Conservation (phyloP, 2,113 vertebrate species). For the Gymnobelideus leadbeateri region DNA sequence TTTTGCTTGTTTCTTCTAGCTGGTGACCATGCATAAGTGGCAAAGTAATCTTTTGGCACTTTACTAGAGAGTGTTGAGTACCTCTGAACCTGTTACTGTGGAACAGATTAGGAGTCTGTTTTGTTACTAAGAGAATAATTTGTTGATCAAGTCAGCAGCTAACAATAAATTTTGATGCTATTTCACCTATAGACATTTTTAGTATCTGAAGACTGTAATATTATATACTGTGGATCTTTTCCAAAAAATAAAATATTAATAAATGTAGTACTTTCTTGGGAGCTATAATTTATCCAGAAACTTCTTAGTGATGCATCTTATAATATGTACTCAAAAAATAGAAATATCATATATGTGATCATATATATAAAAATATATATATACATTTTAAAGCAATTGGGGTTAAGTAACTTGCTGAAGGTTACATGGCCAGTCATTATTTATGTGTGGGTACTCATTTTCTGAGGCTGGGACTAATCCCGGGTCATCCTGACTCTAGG, state of each 20-base stretch:
- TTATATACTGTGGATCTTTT: conserved; percentile 37
- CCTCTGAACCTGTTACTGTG: conserved; percentile 13
- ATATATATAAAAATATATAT: too few species aligned
- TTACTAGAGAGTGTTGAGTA: background rate
- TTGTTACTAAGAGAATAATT: conserved; percentile 33
- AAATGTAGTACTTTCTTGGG: conserved; percentile 37
- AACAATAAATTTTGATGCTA: conserved; percentile 45
- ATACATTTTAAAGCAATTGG: too few species aligned
- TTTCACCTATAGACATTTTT: conserved; percentile 13
- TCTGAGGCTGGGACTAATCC: too few species aligned
- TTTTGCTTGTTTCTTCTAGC: conserved; percentile 35
- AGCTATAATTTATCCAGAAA: conserved; percentile 50
- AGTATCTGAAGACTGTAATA: conserved; percentile 20
- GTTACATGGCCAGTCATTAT: too few species aligned
- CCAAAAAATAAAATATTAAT: background rate
- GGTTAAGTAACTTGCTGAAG: too few species aligned
- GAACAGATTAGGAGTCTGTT: conserved; percentile 29
- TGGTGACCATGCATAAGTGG: background rate
- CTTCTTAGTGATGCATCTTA: background rate
- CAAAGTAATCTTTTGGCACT: background rate
- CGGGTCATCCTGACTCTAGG: too few species aligned
- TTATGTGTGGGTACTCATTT: too few species aligned
- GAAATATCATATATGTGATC: too few species aligned
- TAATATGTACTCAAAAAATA: background rate
- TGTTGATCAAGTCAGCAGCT: conserved; percentile 28